Evolutionary conservation across 2,888 invertebrate genomes (phyloP).

Genomic region (Lacanobia wlatinum): DNA sequence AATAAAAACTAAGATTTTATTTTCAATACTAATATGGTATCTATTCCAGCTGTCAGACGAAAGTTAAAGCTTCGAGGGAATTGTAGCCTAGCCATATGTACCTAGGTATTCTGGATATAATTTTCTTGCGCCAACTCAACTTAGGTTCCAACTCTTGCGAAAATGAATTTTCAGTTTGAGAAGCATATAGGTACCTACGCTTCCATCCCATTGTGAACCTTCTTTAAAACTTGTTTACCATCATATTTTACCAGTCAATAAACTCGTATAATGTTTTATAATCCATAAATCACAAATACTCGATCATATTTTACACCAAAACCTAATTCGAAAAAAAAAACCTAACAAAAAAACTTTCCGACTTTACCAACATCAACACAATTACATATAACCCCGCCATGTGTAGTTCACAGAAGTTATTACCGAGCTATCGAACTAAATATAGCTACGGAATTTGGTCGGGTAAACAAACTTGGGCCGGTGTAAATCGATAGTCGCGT

Average conservation of each 20-base stretch:
- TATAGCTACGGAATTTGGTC: conserved; percentile 80
- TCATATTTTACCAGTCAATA: conserved; percentile 26
- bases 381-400: conserved; percentile 75
- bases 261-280: conserved; percentile 22
- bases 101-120: not conserved
- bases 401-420: conserved; percentile 80
- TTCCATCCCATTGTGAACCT: not conserved
- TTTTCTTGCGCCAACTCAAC: not conserved
- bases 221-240: not conserved
- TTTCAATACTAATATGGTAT: too few relatives aligned
- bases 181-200: not conserved
- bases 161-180: not conserved
- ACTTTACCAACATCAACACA: conserved; percentile 59
- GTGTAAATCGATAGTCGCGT: conserved; percentile 82
- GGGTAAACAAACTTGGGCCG: conserved; percentile 82
- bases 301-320: conserved; percentile 54
- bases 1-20: too few relatives aligned
- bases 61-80: not conserved
- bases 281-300: conserved; percentile 43
- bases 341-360: conserved; percentile 37
- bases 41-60: too few relatives aligned
- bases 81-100: not conserved
- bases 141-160: not conserved
- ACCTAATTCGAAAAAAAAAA: conserved; percentile 30
- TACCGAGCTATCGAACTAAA: conserved; percentile 73